Base-by-base conservation (phyloP, 1,140 invertebrate species). In the Tetramorium alpestre region DNA sequence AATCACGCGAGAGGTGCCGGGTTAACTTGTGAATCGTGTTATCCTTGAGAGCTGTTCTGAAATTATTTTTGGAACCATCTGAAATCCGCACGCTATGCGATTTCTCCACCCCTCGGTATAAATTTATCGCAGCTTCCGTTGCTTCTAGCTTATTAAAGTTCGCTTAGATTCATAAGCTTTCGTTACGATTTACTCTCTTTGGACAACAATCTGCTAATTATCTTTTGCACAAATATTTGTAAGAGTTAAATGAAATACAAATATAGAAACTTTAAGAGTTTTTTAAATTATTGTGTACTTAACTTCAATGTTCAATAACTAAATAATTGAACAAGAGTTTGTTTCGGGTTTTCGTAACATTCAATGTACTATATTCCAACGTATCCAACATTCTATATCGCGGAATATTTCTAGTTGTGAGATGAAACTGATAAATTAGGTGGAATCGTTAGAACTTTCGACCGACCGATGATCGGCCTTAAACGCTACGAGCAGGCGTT, bases 1-100 rank as follows among this genome's bases (percentile, higher is more conserved):
- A 86, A 91, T 93, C 93, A 94, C 93, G 92, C 92, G 90, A 93
- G 85, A 92, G 92, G 93, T 91, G 92, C 86, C 72, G 67, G 88
- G 89, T 92, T 93, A 89, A 94, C 93, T 94, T 93, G 88, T 89
- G 92, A 91, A 62, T 87, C 85, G 85, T 91, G 89, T 89, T 89
- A 88, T 76, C 76, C 81, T 86, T 56, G 73, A 54, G 4, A 80
- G 58, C 58, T 72, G n/a, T 64, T 58, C 87, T 54, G 85, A 92
- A 93, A 94, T 93, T 90, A 93, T 93, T 94, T 92, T 78, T 82
- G 38, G 25, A 73, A 77, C 51, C 54, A 41, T 51, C 49, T 60
- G 41, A n/a, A 22, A 33, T 87, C 54, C 60, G 60, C 88, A 87
- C 88, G 58, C 33, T 28, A 33, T 4, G 18, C 41, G 49, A 88